Percentiles rank a stretch among this genome's conserved stretches.
Conservation (phyloP, 2,113 vertebrate species). For the Brachypodius melanocephalos region DNA sequence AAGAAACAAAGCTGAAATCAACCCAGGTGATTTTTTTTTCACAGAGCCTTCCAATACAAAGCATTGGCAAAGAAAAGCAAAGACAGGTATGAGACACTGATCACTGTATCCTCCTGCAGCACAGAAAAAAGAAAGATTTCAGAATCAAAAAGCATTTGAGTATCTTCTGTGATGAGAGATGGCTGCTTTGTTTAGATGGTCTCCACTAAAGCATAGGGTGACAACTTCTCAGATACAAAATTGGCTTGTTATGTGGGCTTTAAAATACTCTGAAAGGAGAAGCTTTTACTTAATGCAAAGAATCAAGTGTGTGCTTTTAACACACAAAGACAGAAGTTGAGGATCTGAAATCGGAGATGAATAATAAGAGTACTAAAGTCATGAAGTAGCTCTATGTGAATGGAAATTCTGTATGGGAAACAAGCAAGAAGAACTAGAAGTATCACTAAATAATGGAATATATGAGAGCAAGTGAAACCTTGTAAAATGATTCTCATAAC, state of each 20-base stretch:
- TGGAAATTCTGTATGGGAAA: conserved; percentile 55
- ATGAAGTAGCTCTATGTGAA: conserved; percentile 23
- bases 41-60: not conserved
- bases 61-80: not conserved
- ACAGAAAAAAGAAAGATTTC: not conserved
- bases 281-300: conserved; percentile 35
- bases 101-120: not conserved
- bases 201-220: not conserved
- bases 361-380: conserved; percentile 34
- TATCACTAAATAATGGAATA: conserved; percentile 60
- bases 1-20: conserved; percentile 40
- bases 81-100: not conserved
- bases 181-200: conserved; percentile 30
- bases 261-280: conserved; percentile 2
- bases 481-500: conserved; percentile 61
- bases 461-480: conserved; percentile 42
- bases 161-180: not conserved
- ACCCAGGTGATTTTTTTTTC: conserved; percentile 32
- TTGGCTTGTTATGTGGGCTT: conserved; percentile 25
- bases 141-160: not conserved
- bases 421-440: conserved; percentile 61
- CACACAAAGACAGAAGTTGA: conserved; percentile 6
- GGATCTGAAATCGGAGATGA: conserved; percentile 31
- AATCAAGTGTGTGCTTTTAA: conserved; percentile 22
- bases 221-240: conserved; percentile 29